phyloP scores from a whole-genome alignment of 35 echinoderm and acorn worm genomes.

The Diadema setosum region DNA sequence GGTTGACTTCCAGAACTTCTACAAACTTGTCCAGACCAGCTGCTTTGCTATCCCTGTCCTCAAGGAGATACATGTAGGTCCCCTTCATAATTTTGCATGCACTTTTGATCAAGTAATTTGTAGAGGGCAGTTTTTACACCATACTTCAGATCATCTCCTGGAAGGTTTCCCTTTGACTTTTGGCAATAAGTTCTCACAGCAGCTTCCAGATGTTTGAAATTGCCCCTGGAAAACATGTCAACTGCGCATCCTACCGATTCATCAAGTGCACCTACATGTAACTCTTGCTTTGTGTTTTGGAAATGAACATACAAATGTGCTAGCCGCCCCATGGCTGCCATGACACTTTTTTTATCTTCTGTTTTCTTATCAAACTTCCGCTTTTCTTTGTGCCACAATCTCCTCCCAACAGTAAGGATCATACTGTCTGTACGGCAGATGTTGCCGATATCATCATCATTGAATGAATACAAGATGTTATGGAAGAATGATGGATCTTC shows the following conservation, averaged over 20 bases:
- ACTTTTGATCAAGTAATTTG: conserved; percentile 2
- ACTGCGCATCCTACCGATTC: neutral
- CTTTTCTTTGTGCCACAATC: conserved; percentile 3
- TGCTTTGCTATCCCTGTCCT: neutral
- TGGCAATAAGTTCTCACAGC: conserved; percentile 2
- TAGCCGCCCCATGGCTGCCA: conserved; percentile 18
- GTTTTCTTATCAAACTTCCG: conserved; percentile 10
- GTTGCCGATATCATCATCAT: conserved; percentile 11
- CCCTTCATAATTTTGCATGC: neutral
- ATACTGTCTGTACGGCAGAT: neutral
- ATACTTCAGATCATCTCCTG: neutral
- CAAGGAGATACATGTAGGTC: neutral
- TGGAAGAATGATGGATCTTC: neutral
- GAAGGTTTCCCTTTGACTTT: neutral
- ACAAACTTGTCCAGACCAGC: neutral
- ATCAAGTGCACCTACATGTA: neutral
- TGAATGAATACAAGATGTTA: conserved; percentile 1
- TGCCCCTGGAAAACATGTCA: conserved; percentile 31
- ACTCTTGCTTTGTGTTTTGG: neutral
- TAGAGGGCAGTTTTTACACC: conserved; percentile 24
- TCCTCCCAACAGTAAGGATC: neutral
- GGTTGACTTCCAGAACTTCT: neutral
- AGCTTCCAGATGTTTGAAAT: conserved; percentile 15
- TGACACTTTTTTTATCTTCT: conserved; percentile 17
- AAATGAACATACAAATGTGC: neutral